Conservation (phyloP, 1,140 invertebrate genomes). For the Drosophila orena region DNA sequence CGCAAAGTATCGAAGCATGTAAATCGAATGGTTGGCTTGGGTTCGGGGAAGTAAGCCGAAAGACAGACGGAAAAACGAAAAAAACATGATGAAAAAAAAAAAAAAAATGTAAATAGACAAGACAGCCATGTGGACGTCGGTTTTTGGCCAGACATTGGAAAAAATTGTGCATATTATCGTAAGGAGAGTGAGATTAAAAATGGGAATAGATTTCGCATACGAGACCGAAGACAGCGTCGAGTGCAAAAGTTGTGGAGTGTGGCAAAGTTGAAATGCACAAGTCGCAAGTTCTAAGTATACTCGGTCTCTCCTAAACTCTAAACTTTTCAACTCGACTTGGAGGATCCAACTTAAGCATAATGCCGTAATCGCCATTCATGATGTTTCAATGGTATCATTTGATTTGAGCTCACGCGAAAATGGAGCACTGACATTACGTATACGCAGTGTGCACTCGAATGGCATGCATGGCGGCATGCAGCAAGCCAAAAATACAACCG, state of each 20-base stretch:
- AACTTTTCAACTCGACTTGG: conserved; percentile 13
- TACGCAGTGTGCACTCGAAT: conserved; percentile 55
- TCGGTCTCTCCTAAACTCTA: conserved; percentile 17
- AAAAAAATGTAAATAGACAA: conserved; percentile 3
- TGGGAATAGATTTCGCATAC: conserved; percentile 30
- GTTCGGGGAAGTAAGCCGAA: conserved; percentile 26
- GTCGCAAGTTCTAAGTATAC: conserved; percentile 16
- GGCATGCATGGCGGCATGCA: conserved; percentile 18
- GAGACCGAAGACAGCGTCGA: conserved; percentile 25
- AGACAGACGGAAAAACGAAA: conserved; percentile 22
- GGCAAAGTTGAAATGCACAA: conserved; percentile 7
- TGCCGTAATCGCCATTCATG: conserved; percentile 47
- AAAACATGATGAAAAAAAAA: conserved; percentile 13
- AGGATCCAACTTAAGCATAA: conserved; percentile 9
- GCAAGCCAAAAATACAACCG: conserved; percentile 67
- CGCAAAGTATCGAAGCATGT: conserved; percentile 70
- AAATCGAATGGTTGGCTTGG: conserved; percentile 60
- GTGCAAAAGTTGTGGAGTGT: conserved; percentile 23
- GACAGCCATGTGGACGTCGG: conserved; percentile 44
- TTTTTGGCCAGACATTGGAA: conserved; percentile 58
- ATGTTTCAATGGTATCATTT: conserved; percentile 33
- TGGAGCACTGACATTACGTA: conserved; percentile 59
- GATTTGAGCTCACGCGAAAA: conserved; percentile 38
- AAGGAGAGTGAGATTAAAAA: conserved; percentile 48
- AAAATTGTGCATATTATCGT: conserved; percentile 50